phyloP scores from a whole-genome alignment of 2,888 invertebrate species.

The Macrosiphum euphorbiae region DNA sequence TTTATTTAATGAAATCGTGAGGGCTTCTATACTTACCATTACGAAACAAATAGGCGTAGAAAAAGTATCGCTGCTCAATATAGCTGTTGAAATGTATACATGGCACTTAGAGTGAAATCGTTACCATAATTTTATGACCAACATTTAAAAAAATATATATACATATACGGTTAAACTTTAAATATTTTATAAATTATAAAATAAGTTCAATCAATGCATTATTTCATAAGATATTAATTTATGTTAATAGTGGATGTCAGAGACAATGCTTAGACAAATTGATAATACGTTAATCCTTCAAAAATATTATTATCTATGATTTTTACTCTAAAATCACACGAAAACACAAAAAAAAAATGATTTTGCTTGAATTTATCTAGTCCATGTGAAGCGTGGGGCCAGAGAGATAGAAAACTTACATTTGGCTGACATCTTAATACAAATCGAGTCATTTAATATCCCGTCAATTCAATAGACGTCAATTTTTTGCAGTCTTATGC shows the following conservation, averaged over 20 bases:
- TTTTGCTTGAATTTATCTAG: too few species aligned
- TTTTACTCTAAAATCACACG: too few species aligned
- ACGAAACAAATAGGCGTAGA: background rate
- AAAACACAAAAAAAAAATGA: too few species aligned
- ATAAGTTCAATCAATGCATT: too few species aligned
- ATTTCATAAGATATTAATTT: background rate
- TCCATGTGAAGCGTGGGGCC: too few species aligned
- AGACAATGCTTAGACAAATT: too few species aligned
- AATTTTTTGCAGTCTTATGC: background rate
- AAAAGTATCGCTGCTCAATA: background rate
- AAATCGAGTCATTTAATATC: background rate
- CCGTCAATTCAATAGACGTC: background rate
- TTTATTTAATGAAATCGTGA: background rate
- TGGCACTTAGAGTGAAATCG: background rate
- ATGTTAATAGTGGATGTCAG: background rate
- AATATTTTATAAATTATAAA: background rate
- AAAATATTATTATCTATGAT: too few species aligned
- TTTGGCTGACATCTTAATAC: background rate
- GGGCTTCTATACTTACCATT: background rate
- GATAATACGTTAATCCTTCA: too few species aligned
- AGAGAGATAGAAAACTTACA: too few species aligned
- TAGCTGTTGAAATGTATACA: background rate
- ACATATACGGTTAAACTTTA: background rate
- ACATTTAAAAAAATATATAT: background rate
- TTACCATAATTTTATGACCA: background rate